phyloP scores from a whole-genome alignment of 2,888 invertebrate species.

The Clepsis dumicolana region DNA sequence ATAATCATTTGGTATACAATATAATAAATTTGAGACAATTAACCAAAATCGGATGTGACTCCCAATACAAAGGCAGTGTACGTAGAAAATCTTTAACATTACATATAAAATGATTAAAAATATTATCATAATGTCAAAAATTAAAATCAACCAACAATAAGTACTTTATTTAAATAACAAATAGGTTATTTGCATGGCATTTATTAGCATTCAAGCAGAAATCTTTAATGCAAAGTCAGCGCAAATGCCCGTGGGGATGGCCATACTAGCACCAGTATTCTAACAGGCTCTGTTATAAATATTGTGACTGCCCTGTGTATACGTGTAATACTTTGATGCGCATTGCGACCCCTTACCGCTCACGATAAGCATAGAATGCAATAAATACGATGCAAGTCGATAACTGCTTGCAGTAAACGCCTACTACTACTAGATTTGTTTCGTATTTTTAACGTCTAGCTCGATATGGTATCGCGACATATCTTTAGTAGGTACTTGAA shows the following conservation, averaged over 20 bases:
- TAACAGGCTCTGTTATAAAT: no score
- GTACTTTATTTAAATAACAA: background rate
- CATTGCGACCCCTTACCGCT: background rate
- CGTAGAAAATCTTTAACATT: background rate
- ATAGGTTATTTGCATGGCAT: background rate
- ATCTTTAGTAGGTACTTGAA: background rate
- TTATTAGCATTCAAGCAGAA: background rate
- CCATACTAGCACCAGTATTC: no score
- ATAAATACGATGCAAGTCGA: background rate
- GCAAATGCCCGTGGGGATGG: background rate
- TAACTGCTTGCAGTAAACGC: background rate
- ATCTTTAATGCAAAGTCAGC: background rate
- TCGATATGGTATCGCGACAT: no score
- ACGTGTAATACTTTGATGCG: background rate
- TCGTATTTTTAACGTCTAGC: no score
- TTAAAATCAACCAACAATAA: background rate
- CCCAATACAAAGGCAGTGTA: constrained; percentile 8
- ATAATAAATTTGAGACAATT: constrained; percentile 22
- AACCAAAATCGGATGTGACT: background rate
- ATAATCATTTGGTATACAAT: background rate
- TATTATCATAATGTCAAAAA: background rate
- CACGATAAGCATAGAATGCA: background rate
- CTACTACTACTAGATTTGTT: no score
- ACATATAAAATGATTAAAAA: background rate
- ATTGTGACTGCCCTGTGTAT: no score